A percentile compares a stretch with the other conserved stretches of the same genome.
These are phyloP conservation scores for Cepaea hortensis DNA, from an alignment of 2,888 invertebrate genomes.

Conservation along the genomic window DNA sequence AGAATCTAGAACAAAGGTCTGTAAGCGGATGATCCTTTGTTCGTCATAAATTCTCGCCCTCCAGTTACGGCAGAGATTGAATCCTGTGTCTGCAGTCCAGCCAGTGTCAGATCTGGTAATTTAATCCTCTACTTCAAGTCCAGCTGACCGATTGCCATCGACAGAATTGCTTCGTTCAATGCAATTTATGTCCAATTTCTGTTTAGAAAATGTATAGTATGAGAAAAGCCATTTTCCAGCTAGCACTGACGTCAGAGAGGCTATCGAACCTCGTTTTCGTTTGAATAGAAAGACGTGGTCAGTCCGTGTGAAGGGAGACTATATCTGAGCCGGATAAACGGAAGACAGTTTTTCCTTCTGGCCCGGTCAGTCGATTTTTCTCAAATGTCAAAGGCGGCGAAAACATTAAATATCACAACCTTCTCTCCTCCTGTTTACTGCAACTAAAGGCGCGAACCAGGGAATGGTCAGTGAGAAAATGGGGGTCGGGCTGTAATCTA, in stretches of 20 bases:
- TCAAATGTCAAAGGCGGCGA: slow-evolving; percentile 10
- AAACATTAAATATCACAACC: slow-evolving; percentile 17
- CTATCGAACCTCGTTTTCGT: slow-evolving; percentile 22
- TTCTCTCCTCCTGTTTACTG: not conserved
- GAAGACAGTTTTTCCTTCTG: not conserved
- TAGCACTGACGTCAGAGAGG: slow-evolving; percentile 39
- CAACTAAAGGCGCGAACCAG: not conserved
- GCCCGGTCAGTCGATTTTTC: not conserved
- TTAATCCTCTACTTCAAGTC: slow-evolving; percentile 22
- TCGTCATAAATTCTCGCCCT: slow-evolving; percentile 24
- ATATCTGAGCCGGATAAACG: slow-evolving; percentile 20
- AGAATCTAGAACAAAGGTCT: not conserved
- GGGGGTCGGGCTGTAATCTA: no score
- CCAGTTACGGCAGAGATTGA: slow-evolving; percentile 34
- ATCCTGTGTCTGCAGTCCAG: slow-evolving; percentile 13
- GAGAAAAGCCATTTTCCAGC: slow-evolving; percentile 30
- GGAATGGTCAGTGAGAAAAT: not conserved
- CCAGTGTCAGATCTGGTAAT: slow-evolving; percentile 29
- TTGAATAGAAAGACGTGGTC: slow-evolving; percentile 3
- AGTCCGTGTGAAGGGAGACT: not conserved
- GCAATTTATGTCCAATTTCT: slow-evolving; percentile 45
- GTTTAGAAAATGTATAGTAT: slow-evolving; percentile 33
- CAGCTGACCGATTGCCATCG: slow-evolving; percentile 35
- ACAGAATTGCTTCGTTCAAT: slow-evolving; percentile 38
- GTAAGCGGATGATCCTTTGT: slow-evolving; percentile 29